Evolutionary conservation across 2,113 vertebrate species (phyloP).

Genomic region (Amphilophus citrinellus): DNA sequence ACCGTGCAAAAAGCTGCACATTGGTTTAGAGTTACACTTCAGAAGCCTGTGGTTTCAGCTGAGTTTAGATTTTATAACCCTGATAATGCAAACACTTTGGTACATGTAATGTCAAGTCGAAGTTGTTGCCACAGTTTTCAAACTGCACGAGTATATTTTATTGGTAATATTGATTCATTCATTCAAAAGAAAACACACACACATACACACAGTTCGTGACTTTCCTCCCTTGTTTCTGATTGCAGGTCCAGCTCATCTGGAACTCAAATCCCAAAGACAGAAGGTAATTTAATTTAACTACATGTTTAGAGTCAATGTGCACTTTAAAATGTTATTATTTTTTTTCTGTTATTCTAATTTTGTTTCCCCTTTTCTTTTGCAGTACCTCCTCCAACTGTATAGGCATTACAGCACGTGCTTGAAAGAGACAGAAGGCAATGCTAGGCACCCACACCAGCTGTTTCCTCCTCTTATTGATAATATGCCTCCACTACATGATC

Average conservation of each 20-base stretch:
- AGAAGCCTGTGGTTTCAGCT: conserved; percentile 63
- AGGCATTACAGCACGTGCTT: conserved; percentile 30
- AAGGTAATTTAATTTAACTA: conserved; percentile 61
- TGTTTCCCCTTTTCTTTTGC: conserved; percentile 22
- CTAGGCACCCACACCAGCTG: conserved; percentile 5
- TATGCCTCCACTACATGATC: conserved; percentile 17
- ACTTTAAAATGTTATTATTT: not conserved
- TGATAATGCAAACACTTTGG: not conserved
- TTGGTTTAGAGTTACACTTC: not conserved
- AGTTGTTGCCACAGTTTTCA: conserved; percentile 64
- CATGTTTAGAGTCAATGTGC: not conserved
- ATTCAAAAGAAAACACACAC: too few relatives aligned
- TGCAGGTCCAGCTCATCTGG: conserved; percentile 73
- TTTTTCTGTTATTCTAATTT: not conserved
- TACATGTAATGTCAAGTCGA: not conserved
- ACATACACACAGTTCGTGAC: not conserved
- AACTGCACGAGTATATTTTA: conserved; percentile 1
- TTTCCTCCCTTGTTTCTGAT: not conserved
- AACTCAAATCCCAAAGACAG: conserved; percentile 77
- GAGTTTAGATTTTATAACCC: not conserved
- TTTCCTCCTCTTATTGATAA: conserved; percentile 17
- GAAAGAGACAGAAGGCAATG: not conserved
- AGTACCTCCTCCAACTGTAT: conserved; percentile 83
- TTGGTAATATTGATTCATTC: not conserved
- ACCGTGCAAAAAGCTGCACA: conserved; percentile 32